Conservation (phyloP, 2,113 vertebrate genomes). For the Rhinolophus ferrumequinum region DNA sequence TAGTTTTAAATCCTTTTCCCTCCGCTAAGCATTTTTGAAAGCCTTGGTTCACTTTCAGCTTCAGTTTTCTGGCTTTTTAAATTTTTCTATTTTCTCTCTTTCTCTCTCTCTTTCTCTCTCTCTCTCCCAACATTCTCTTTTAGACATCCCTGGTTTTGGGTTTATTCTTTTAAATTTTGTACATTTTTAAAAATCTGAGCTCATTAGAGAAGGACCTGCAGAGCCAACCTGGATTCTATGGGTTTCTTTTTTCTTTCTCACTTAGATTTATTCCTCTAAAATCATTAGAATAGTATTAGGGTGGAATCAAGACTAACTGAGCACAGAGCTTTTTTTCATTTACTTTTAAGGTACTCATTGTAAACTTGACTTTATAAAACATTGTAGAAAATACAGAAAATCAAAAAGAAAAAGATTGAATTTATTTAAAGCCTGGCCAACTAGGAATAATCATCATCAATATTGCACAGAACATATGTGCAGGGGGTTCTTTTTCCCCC, state of each 20-base stretch:
- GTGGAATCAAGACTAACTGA: not conserved
- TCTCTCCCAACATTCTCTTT: not conserved
- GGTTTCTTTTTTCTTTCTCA: not conserved
- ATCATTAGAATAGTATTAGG: not conserved
- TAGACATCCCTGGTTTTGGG: not conserved
- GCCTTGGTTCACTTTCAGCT: not conserved
- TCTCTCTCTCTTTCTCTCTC: not conserved
- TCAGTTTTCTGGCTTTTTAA: conserved; percentile 18
- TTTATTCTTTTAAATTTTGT: not conserved
- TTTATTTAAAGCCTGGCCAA: not conserved
- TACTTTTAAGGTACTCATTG: not conserved
- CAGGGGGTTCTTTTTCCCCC: not conserved
- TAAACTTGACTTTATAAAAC: not conserved
- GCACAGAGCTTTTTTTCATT: not conserved
- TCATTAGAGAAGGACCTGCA: not conserved
- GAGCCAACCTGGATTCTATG: not conserved
- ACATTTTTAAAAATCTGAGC: not conserved
- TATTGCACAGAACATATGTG: not conserved
- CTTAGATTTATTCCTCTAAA: not conserved
- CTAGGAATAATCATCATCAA: not conserved
- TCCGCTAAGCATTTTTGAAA: conserved; percentile 47
- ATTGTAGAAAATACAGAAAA: not conserved
- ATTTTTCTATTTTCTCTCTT: not conserved
- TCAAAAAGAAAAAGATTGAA: not conserved
- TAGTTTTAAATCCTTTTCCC: conserved; percentile 30